Evolutionary conservation across 2,888 invertebrate species (phyloP).

Genomic region (Gnatocerus cornutus): DNA sequence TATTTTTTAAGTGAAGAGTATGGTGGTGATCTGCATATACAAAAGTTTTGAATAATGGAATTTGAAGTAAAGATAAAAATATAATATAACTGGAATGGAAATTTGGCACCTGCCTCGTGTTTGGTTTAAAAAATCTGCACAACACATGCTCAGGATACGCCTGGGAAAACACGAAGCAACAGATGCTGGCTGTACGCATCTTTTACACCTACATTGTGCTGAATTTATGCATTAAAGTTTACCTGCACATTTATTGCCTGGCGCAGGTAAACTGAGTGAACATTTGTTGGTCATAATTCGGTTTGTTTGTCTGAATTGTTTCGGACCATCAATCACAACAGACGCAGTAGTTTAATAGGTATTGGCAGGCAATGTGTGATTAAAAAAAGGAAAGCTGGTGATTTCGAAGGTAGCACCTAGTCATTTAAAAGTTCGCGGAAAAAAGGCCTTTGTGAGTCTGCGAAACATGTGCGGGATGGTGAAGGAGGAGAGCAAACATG

Average conservation of each 20-base stretch:
- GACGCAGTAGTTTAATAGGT: neutral
- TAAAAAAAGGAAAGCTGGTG: constrained; percentile 21
- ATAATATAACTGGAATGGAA: constrained; percentile 48
- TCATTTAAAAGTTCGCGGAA: constrained; percentile 35
- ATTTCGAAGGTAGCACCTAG: constrained; percentile 20
- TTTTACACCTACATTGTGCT: constrained; percentile 60
- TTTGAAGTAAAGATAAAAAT: constrained; percentile 26
- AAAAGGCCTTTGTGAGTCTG: constrained; percentile 37
- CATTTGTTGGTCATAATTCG: constrained; percentile 7
- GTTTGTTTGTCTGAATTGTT: constrained; percentile 8
- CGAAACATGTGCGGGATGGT: constrained; percentile 44
- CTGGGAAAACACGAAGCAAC: constrained; percentile 62
- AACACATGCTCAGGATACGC: constrained; percentile 63
- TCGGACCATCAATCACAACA: constrained; percentile 2
- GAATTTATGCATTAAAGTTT: constrained; percentile 56
- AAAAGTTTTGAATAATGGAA: neutral
- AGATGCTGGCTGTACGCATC: constrained; percentile 61
- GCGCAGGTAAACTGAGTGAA: constrained; percentile 57
- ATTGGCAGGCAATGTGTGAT: neutral
- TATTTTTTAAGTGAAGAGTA: neutral
- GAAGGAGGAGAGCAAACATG: constrained; percentile 34
- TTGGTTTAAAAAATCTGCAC: constrained; percentile 64
- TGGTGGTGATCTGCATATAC: constrained; percentile 4
- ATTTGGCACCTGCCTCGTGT: constrained; percentile 62
- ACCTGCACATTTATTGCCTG: constrained; percentile 60